Evolutionary conservation across 2,888 invertebrate genomes (phyloP), one percentile per base, ranked within the genome.

Genomic region (Arrhopalites spinosus): DNA sequence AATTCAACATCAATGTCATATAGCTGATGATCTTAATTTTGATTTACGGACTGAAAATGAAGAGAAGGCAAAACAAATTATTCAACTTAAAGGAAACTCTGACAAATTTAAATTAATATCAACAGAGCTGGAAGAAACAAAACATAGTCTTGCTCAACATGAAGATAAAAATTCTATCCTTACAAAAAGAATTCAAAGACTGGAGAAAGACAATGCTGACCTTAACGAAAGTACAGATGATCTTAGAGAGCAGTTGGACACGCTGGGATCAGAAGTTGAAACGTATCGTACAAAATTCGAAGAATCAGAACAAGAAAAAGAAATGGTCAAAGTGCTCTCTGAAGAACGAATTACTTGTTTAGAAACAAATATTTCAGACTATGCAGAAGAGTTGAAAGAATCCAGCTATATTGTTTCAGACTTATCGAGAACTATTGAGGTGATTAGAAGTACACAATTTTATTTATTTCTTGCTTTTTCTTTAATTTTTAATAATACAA

Each of bases 71-170:
- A 59, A 56, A 27, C 23, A 69, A 29, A 30, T 74, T 20, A 20
- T 25, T n/a, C 17, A 15, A 13, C 47, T 25, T 17, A 66, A 74
- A 47, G 30, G 7, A 11, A 23, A 53, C 27, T 50, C 50, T 17
- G 69, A 74, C 25, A 67, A 59, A 13, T 29, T 56, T 2, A 56
- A 53, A 36, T 20, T 29, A 17, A 20, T 63, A 2, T 8, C 66
- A 1, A 47, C n/a, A 27, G 74, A 74, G 29, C 23, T 67, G 20
- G 74, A 74, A 56, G 74, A 74, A n/a, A 63, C 56, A n/a, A 74
- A 74, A 36, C 2, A 27, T 15, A 56, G 5, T 15, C n/a, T 67
- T 15, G 7, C 30, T 11, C 43, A 53, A 17, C 29, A 27, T 50
- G 74, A 74, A 53, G 74, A 74, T 56, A 25, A 25, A 7, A 67